Conservation (phyloP, 2,797 vertebrate genomes). For the Bradypus variegatus region DNA sequence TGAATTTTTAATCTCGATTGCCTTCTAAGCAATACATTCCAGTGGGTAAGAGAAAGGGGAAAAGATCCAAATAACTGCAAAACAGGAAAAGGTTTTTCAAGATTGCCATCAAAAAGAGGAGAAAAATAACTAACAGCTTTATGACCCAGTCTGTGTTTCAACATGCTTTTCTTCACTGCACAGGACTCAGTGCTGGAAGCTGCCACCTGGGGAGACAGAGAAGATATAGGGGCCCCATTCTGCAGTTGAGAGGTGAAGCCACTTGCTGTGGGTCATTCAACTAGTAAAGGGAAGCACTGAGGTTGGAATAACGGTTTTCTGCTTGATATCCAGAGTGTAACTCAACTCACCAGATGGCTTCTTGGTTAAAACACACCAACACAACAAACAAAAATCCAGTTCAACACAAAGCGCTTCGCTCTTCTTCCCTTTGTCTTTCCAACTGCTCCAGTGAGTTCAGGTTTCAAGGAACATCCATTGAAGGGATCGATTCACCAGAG, state of each 20-base stretch:
- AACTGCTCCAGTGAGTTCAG: background rate
- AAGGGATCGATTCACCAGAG: background rate
- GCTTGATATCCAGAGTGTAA: background rate
- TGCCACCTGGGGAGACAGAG: background rate
- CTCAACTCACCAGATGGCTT: background rate
- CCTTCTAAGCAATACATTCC: conserved; percentile 49
- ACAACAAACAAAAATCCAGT: background rate
- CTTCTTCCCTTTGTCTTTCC: background rate
- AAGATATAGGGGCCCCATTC: background rate
- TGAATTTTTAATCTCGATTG: conserved; percentile 60
- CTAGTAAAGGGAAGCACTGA: background rate
- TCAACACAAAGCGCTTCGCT: background rate
- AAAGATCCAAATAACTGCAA: conserved; percentile 36
- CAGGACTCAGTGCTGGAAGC: background rate
- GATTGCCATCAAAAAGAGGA: background rate
- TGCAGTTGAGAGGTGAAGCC: background rate
- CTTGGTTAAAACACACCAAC: background rate
- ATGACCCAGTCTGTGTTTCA: background rate
- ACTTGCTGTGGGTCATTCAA: background rate
- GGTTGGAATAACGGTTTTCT: background rate
- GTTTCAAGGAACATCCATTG: background rate
- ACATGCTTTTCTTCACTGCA: background rate
- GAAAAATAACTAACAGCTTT: background rate
- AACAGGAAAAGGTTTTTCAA: conserved; percentile 48
- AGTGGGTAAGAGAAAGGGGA: conserved; percentile 10